phyloP scores from a whole-genome alignment of 92 coral and sea anemone species.

The Plumapathes pennacea region DNA sequence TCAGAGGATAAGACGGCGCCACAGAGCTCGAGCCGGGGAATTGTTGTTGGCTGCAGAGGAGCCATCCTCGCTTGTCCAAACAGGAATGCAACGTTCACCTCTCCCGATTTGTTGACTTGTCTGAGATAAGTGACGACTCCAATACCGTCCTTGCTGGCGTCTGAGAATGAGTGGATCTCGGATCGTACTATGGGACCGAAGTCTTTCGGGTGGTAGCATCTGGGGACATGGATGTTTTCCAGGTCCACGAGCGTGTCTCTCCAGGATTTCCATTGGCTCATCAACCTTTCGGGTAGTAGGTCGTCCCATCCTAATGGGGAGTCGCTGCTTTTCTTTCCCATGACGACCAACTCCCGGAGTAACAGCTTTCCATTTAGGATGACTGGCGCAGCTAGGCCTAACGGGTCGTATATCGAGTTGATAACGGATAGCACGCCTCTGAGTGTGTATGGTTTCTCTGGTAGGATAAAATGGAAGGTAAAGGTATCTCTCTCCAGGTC shows the following conservation, averaged over 20 bases:
- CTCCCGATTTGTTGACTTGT: background rate
- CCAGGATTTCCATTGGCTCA: constrained; percentile 26
- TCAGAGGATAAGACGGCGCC: constrained; percentile 1
- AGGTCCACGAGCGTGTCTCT: background rate
- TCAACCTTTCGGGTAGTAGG: constrained; percentile 7
- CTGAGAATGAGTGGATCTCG: constrained; percentile 25
- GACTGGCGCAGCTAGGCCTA: no score
- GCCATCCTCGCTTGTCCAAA: constrained; percentile 16
- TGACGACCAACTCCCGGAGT: background rate
- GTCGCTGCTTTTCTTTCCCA: constrained; percentile 10
- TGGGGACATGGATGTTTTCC: constrained; percentile 2
- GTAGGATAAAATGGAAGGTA: no score
- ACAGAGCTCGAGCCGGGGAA: constrained; percentile 1
- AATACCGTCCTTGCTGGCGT: constrained; percentile 20
- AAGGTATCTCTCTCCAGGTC: constrained; percentile 11
- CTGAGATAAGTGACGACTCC: constrained; percentile 17
- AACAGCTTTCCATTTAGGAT: background rate
- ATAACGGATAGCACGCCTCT: no score
- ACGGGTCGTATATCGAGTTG: no score
- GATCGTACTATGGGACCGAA: constrained; percentile 7
- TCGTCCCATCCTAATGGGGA: constrained; percentile 37
- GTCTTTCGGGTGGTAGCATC: constrained; percentile 18
- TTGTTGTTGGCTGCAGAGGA: background rate
- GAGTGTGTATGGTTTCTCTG: no score
- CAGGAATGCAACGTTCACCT: constrained; percentile 1